A percentile compares a stretch with the other conserved stretches of the same genome.
Evolutionary conservation across 2,888 invertebrate genomes (phyloP).

Genomic region (Gymnocheta viridis): DNA sequence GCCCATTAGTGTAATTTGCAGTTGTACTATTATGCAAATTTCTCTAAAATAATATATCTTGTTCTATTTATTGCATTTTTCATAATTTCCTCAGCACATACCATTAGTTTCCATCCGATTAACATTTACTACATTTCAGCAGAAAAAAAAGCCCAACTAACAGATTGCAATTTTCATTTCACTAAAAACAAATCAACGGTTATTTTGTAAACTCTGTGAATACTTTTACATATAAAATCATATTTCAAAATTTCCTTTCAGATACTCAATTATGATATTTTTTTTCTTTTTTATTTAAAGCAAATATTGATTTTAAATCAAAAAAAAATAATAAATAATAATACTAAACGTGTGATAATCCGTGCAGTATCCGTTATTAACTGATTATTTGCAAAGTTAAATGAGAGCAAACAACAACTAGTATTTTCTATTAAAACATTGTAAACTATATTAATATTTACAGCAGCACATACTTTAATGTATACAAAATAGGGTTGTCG

Average conservation of each 20-base stretch:
- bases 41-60: too few species aligned
- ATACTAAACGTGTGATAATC: slow-evolving; percentile 13
- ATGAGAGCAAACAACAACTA: background rate
- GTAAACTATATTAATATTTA: background rate
- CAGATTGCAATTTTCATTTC: slow-evolving; percentile 1
- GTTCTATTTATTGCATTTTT: background rate
- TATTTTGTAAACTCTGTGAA: background rate
- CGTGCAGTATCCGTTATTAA: slow-evolving; percentile 54
- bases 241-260: background rate
- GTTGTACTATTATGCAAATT: too few species aligned
- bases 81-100: background rate
- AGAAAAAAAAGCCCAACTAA: background rate
- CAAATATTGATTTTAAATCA: slow-evolving; percentile 56
- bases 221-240: background rate
- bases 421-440: background rate
- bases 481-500: too few species aligned
- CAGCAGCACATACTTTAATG: background rate
- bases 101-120: background rate
- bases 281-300: background rate
- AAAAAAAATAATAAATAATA: background rate
- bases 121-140: background rate
- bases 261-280: background rate
- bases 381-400: slow-evolving; percentile 54
- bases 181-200: background rate
- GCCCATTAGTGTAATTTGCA: too few species aligned